phyloP scores from a whole-genome alignment of 2,888 invertebrate genomes.

The Teleogryllus oceanicus region DNA sequence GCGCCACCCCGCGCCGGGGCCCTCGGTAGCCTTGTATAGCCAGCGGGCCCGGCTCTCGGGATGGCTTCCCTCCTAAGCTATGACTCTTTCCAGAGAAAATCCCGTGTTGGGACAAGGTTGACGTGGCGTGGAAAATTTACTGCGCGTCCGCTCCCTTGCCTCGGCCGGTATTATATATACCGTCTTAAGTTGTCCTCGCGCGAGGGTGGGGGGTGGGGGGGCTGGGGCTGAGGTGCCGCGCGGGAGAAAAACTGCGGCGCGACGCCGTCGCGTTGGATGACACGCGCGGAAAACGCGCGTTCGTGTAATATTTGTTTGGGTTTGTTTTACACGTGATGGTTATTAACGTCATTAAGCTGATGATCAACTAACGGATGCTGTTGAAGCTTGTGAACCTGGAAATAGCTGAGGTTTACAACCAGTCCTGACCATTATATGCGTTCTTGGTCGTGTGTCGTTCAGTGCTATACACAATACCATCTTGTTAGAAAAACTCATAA shows the following conservation, averaged over 20 bases:
- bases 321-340: too few species aligned
- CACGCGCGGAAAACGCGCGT: too few species aligned
- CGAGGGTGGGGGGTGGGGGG: background rate
- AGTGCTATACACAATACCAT: too few species aligned
- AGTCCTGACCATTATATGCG: too few species aligned
- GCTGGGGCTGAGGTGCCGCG: background rate
- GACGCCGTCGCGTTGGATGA: background rate
- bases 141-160: constrained; percentile 20
- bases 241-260: background rate
- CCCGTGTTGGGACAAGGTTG: constrained; percentile 35
- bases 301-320: too few species aligned
- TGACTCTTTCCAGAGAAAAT: constrained; percentile 29
- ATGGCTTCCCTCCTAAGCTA: background rate
- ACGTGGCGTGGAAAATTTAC: constrained; percentile 33
- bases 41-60: background rate
- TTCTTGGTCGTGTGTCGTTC: too few species aligned
- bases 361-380: too few species aligned
- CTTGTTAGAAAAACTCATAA: too few species aligned
- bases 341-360: too few species aligned
- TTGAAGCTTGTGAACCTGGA: too few species aligned
- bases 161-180: constrained; percentile 30
- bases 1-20: background rate
- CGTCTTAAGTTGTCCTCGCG: constrained; percentile 28
- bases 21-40: constrained; percentile 18
- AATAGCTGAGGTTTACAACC: too few species aligned